A percentile compares a stretch with the other conserved stretches of the same genome.
Conservation (phyloP, 2,113 vertebrate genomes). For the Daboia siamensis region DNA sequence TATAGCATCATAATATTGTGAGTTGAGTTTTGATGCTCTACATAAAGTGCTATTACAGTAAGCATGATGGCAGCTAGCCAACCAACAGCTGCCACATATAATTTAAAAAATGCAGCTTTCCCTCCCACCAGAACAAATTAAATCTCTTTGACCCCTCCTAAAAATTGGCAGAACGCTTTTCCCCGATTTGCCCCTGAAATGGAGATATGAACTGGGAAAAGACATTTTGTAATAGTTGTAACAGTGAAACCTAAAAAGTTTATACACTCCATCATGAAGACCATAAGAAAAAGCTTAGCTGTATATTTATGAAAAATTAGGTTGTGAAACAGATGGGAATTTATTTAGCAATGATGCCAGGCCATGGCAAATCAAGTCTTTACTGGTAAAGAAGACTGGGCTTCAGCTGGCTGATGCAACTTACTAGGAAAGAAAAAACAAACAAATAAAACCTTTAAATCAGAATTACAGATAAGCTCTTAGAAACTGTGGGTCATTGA, state of each 20-base stretch:
- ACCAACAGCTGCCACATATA: background rate
- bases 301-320: background rate
- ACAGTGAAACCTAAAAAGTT: background rate
- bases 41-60: background rate
- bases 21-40: background rate
- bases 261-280: background rate
- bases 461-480: background rate
- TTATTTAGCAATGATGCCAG: background rate
- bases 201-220: background rate
- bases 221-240: background rate
- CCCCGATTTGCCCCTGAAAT: background rate
- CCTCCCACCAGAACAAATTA: background rate
- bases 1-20: background rate
- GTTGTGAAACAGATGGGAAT: background rate
- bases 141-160: background rate
- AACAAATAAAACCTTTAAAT: background rate
- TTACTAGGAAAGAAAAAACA: no score
- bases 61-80: background rate
- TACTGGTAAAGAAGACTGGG: background rate
- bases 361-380: background rate
- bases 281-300: background rate
- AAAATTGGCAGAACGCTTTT: background rate
- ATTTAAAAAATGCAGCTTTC: background rate
- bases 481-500: background rate
- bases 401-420: background rate